Percentiles rank a stretch among this genome's conserved stretches.
phyloP scores from a whole-genome alignment of 2,888 invertebrate genomes.

The Thymelicus sylvestris region DNA sequence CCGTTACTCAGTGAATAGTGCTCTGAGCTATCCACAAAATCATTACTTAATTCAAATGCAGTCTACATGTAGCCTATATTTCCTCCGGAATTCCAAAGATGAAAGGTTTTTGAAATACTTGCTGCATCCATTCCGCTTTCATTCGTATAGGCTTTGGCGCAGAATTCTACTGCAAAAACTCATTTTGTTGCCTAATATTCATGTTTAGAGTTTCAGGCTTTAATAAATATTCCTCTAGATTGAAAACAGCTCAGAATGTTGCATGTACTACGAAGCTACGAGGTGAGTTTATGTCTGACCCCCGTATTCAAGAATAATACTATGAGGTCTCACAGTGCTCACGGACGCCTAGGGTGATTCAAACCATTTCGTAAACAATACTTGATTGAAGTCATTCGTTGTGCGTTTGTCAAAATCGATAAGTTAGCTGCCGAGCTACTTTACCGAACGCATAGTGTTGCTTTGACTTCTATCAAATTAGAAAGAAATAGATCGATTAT shows the following conservation, averaged over 20 bases:
- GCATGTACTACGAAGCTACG: not conserved
- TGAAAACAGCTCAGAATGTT: slow-evolving; percentile 11
- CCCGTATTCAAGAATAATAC: no score
- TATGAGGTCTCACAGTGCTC: no score
- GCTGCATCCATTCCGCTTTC: slow-evolving; percentile 35
- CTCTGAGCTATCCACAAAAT: slow-evolving; percentile 24
- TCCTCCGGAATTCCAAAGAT: slow-evolving; percentile 18
- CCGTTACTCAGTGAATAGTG: slow-evolving; percentile 23
- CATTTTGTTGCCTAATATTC: slow-evolving; percentile 36
- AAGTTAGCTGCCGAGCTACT: no score
- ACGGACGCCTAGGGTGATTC: no score
- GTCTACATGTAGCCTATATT: slow-evolving; percentile 25
- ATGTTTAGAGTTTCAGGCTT: slow-evolving; percentile 32
- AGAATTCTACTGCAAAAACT: slow-evolving; percentile 32
- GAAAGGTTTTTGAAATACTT: slow-evolving; percentile 35
- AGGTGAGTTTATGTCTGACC: not conserved
- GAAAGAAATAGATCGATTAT: no score
- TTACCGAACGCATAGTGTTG: no score
- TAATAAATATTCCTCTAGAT: slow-evolving; percentile 26
- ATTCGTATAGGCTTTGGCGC: slow-evolving; percentile 34
- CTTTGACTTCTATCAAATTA: no score
- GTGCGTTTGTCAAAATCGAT: no score
- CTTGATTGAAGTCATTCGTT: no score
- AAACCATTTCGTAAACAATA: no score
- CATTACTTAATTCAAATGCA: slow-evolving; percentile 27